phyloP scores from a whole-genome alignment of 2,113 vertebrate species.

The Petrocephalus microphthalmus region DNA sequence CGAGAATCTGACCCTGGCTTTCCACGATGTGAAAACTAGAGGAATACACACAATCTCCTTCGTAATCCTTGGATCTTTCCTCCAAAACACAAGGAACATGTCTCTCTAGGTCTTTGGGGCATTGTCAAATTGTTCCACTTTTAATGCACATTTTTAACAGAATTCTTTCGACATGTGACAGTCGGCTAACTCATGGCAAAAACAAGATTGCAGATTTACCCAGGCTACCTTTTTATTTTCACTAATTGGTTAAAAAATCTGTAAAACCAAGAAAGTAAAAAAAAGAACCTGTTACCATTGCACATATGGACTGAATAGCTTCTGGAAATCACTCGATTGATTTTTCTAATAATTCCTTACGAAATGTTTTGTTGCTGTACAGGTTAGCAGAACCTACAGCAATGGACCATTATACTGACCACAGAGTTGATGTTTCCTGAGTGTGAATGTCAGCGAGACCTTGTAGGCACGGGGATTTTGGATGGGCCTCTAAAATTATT shows the following conservation, averaged over 20 bases:
- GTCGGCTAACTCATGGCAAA: conserved; percentile 2
- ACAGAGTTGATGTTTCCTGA: background rate
- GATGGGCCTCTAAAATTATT: conserved; percentile 30
- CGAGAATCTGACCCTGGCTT: conserved; percentile 14
- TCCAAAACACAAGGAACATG: background rate
- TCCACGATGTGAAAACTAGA: background rate
- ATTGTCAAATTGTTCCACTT: conserved; percentile 24
- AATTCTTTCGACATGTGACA: background rate
- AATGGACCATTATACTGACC: conserved; percentile 10
- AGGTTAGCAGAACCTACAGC: background rate
- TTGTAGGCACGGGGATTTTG: conserved; percentile 19
- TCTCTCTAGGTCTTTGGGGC: conserved; percentile 18
- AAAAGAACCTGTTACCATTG: background rate
- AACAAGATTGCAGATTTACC: background rate
- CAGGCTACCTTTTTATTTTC: background rate
- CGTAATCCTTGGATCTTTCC: conserved; percentile 16
- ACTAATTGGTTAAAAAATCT: background rate
- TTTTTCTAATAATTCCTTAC: conserved; percentile 7
- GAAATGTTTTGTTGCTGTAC: background rate
- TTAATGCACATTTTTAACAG: conserved; percentile 19
- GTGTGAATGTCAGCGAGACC: background rate
- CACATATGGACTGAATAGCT: background rate
- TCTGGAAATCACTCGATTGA: background rate
- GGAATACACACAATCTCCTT: background rate
- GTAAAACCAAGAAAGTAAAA: background rate